Percentiles rank a stretch among this genome's conserved stretches.
phyloP scores from a whole-genome alignment of 2,888 invertebrate genomes.

The Spicauda simplicius region DNA sequence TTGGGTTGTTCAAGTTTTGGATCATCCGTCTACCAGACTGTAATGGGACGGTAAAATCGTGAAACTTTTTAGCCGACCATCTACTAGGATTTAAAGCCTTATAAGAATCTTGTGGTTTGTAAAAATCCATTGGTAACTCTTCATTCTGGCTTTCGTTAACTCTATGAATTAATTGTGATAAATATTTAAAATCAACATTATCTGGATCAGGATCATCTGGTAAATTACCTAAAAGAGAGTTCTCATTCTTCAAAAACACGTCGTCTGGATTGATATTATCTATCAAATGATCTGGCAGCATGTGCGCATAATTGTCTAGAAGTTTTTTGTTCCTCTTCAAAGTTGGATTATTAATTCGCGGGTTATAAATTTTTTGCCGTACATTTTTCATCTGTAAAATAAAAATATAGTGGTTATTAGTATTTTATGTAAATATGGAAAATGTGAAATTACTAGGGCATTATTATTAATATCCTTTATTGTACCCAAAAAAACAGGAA shows the following conservation, averaged over 20 bases:
- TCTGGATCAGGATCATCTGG: conserved; percentile 45
- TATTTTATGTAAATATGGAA: neutral
- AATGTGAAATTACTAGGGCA: too few species aligned
- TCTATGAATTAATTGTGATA: conserved; percentile 71
- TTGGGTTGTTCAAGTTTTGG: conserved; percentile 40
- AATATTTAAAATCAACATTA: conserved; percentile 68
- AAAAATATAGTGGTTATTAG: neutral
- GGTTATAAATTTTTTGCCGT: conserved; percentile 46
- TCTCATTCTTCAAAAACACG: neutral
- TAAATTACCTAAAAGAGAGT: neutral
- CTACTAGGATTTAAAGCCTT: conserved; percentile 39
- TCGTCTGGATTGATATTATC: conserved; percentile 8
- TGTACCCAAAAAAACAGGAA: too few species aligned
- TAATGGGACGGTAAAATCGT: conserved; percentile 36
- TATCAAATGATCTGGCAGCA: conserved; percentile 8
- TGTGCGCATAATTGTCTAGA: conserved; percentile 34
- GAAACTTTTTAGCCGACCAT: conserved; percentile 32
- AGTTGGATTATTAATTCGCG: conserved; percentile 33
- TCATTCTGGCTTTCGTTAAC: conserved; percentile 53
- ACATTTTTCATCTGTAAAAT: conserved; percentile 52
- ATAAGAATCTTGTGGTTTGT: conserved; percentile 42
- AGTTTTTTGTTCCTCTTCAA: conserved; percentile 45
- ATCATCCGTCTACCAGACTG: conserved; percentile 38
- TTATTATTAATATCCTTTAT: too few species aligned
- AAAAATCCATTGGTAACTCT: conserved; percentile 43